A percentile compares a stretch with the other conserved stretches of the same genome.
Evolutionary conservation across 2,113 vertebrate genomes (phyloP).

Genomic region (Malurus elegans): DNA sequence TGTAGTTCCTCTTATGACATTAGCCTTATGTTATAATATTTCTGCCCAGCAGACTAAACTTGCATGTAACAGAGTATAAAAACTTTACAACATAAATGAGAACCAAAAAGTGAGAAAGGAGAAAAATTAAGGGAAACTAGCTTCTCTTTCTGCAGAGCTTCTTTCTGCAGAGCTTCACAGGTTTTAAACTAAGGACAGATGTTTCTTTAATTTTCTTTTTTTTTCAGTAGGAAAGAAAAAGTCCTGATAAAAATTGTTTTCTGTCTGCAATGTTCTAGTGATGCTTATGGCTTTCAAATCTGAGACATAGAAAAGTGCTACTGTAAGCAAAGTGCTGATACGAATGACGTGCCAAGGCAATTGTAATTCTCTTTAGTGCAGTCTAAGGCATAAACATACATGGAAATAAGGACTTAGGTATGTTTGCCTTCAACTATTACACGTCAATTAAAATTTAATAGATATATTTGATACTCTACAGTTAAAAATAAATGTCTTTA

Average conservation of each 20-base stretch:
- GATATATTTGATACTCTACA: neutral
- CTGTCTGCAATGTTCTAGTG: neutral
- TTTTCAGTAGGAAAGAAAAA: neutral
- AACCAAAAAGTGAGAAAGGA: neutral
- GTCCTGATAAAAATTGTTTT: neutral
- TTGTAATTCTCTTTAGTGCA: constrained; percentile 46
- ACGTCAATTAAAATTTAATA: neutral
- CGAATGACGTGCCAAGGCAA: neutral
- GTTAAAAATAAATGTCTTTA: neutral
- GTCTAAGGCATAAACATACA: constrained; percentile 20
- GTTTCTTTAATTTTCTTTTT: neutral
- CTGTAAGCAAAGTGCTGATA: constrained; percentile 28
- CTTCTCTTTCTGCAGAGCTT: neutral
- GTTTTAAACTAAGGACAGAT: neutral
- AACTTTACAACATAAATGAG: neutral
- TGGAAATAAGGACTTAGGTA: constrained; percentile 8
- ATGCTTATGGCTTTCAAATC: constrained; percentile 35
- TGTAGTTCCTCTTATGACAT: neutral
- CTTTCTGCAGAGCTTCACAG: neutral
- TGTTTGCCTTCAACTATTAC: neutral
- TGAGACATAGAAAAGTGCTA: constrained; percentile 43
- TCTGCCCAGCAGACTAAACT: neutral
- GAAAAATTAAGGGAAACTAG: neutral
- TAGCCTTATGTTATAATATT: neutral
- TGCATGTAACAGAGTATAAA: neutral